Conservation (phyloP, 2,797 vertebrate species). For the Amblyraja radiata region DNA sequence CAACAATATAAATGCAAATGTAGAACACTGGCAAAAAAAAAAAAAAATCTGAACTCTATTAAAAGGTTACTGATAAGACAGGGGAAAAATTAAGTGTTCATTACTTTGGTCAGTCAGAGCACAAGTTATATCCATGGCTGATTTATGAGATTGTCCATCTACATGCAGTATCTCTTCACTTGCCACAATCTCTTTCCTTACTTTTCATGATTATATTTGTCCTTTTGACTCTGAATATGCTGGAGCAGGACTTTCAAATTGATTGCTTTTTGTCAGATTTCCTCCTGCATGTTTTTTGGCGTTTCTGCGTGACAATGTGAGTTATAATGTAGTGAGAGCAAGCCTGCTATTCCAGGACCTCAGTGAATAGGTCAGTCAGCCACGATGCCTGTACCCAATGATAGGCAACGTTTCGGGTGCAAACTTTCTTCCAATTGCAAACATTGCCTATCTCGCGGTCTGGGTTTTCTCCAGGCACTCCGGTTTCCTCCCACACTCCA, state of each 20-base stretch:
- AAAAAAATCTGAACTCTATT: not conserved
- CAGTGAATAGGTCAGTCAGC: not conserved
- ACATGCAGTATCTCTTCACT: not conserved
- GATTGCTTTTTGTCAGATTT: not conserved
- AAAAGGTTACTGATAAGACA: slow-evolving; percentile 4
- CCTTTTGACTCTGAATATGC: not conserved
- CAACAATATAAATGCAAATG: slow-evolving; percentile 31
- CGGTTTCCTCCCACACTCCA: no score
- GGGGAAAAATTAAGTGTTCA: not conserved
- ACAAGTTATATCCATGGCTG: not conserved
- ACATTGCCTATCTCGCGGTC: no score
- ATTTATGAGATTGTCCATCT: not conserved
- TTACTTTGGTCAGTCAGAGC: not conserved
- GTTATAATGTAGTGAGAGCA: not conserved
- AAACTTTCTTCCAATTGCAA: no score
- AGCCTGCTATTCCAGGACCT: not conserved
- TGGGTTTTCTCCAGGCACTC: no score
- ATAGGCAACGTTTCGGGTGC: no score
- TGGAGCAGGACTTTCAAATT: no score
- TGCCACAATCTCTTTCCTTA: not conserved
- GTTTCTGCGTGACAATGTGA: not conserved
- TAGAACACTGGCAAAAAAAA: not conserved
- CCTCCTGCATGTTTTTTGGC: not conserved
- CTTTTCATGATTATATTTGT: not conserved
- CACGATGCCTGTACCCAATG: no score